Conservation (phyloP, 2,888 invertebrate species). For the Synanthedon vespiformis region DNA sequence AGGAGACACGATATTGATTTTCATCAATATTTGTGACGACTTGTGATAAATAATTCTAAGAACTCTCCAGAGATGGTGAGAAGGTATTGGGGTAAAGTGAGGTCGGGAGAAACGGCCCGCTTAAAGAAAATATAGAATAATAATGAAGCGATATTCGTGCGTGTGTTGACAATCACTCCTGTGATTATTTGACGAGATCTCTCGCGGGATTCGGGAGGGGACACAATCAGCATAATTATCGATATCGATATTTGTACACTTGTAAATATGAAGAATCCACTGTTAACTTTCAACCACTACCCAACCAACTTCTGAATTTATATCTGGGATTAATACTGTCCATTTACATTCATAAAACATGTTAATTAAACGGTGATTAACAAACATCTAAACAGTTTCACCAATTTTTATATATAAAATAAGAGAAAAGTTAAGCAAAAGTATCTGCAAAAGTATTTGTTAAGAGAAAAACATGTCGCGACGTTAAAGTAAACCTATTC, state of each 20-base stretch:
- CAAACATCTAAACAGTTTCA: too few relatives aligned
- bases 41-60: neutral
- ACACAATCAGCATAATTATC: constrained; percentile 25
- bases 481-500: too few relatives aligned
- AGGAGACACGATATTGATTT: neutral
- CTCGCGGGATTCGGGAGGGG: constrained; percentile 30
- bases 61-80: constrained; percentile 5
- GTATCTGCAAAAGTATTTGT: too few relatives aligned
- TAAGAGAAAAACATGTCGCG: too few relatives aligned
- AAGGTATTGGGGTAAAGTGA: neutral
- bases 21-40: neutral
- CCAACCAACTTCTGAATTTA: too few relatives aligned
- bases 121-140: constrained; percentile 38
- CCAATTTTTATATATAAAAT: too few relatives aligned
- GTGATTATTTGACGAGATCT: constrained; percentile 54
- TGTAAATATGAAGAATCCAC: too few relatives aligned
- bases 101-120: constrained; percentile 3
- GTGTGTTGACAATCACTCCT: constrained; percentile 64
- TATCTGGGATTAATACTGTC: too few relatives aligned
- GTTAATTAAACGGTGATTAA: too few relatives aligned
- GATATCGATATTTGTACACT: neutral
- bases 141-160: constrained; percentile 41
- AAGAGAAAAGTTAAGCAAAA: too few relatives aligned
- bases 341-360: too few relatives aligned
- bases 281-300: too few relatives aligned